Evolutionary conservation across 2,113 vertebrate genomes (phyloP).

Genomic region (Ciconia stormi): DNA sequence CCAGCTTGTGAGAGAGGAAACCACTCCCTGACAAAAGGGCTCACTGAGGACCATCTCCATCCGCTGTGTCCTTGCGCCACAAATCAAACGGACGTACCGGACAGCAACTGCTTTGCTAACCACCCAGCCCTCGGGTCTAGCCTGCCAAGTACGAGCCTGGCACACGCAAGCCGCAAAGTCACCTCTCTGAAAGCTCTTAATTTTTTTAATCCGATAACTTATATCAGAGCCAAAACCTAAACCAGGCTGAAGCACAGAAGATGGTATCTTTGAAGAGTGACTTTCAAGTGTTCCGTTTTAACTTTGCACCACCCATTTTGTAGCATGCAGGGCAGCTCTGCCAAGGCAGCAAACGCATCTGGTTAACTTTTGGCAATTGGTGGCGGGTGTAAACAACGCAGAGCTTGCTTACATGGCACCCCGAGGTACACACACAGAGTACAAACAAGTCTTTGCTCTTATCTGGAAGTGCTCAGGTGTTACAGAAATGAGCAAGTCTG

Average conservation of each 20-base stretch:
- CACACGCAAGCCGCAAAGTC: neutral
- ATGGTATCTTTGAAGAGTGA: neutral
- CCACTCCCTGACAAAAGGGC: neutral
- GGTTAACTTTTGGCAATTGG: neutral
- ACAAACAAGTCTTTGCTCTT: neutral
- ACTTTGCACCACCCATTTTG: neutral
- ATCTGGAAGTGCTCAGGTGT: neutral
- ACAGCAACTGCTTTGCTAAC: neutral
- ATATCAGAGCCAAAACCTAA: neutral
- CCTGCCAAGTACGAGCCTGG: neutral
- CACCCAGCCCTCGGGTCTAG: neutral
- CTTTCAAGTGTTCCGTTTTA: neutral
- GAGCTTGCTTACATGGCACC: neutral
- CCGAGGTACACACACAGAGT: accelerated
- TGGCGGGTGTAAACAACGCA: accelerated
- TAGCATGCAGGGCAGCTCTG: neutral
- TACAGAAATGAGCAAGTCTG: neutral
- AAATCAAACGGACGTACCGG: neutral
- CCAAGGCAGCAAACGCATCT: neutral
- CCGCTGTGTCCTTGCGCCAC: accelerated
- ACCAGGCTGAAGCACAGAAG: neutral
- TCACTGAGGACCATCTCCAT: neutral
- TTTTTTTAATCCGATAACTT: neutral
- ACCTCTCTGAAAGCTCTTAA: neutral
- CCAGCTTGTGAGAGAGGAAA: constrained; percentile 2